Evolutionary conservation across 2,888 invertebrate genomes (phyloP), one percentile per base, ranked within the genome.

Genomic region (Leucophora obtusa): DNA sequence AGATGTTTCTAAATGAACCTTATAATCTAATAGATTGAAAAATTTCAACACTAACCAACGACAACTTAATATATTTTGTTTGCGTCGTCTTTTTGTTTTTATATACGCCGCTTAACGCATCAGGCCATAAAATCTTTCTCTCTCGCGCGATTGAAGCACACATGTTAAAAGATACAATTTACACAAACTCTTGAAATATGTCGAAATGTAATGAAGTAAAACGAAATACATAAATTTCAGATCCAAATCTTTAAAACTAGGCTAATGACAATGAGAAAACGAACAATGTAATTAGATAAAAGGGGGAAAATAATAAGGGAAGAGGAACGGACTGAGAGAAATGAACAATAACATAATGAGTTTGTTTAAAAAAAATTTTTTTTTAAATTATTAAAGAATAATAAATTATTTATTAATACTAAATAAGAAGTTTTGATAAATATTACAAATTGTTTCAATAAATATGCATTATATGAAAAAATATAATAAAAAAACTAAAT

Each of bases 141-240:
- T 21, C 21, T 7, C 24, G 28, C n/a, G 14, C 35, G 33, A 15
- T 28, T 43, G 15, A 54, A 21, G 4, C 21, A 71, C 59, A 77
- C 62, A 77, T 77, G 69, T 53, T 69, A 59, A 18, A 14, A 50
- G 58, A 62, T 66, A 38, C 66, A 66, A 66, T 66, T 66, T 66
- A 51, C 11, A 38, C 62, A 72, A 53, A 66, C 18, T 60, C 17
- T 38, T 68, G 54, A 63, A 59, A 50, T 58, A 56, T 65, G 58
- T 74, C 35, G 8, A 60, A 63, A 66, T 62, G 54, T 69, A 79
- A 74, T 74, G 68, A 74, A 59, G 73, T 53, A 33, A 24, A 78
- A 62, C 77, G 38, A 68, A 69, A 65, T 15, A 15, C 35, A 58
- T 38, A 50, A 54, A 56, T 54, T 69, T 18, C 5, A 70, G 63